phyloP scores from a whole-genome alignment of 2,113 vertebrate genomes.

The Rostratula benghalensis region DNA sequence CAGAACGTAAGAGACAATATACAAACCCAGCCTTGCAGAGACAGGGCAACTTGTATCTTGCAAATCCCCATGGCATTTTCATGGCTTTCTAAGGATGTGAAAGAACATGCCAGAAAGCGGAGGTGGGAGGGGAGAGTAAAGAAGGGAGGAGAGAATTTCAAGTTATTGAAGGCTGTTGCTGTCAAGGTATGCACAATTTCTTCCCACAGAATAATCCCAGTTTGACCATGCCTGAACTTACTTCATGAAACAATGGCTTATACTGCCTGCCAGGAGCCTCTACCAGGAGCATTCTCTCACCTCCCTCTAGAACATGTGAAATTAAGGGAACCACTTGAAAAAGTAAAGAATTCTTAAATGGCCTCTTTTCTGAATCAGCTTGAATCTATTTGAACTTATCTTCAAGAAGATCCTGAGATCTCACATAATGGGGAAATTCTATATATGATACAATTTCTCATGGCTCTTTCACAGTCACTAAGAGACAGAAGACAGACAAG shows the following conservation, averaged over 20 bases:
- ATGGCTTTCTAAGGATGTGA: background rate
- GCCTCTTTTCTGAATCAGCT: background rate
- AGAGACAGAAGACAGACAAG: conserved; percentile 29
- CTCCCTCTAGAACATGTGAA: background rate
- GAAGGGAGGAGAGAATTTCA: background rate
- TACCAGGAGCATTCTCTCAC: background rate
- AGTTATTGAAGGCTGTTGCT: background rate
- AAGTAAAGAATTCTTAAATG: background rate
- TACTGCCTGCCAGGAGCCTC: background rate
- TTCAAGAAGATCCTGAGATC: conserved; percentile 42
- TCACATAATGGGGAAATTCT: conserved; percentile 3
- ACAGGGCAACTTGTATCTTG: background rate
- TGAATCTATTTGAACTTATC: conserved; percentile 28
- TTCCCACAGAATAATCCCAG: background rate
- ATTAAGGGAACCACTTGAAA: conserved; percentile 12
- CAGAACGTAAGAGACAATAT: background rate
- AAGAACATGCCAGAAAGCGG: background rate
- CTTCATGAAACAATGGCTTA: background rate
- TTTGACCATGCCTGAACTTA: background rate
- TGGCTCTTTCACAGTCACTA: conserved; percentile 18
- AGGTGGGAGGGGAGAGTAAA: background rate
- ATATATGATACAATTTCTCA: conserved; percentile 27
- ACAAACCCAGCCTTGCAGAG: background rate
- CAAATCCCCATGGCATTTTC: background rate
- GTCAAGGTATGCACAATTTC: background rate